Base-by-base conservation (phyloP, 2,113 vertebrate genomes). In the Procavia capensis region DNA sequence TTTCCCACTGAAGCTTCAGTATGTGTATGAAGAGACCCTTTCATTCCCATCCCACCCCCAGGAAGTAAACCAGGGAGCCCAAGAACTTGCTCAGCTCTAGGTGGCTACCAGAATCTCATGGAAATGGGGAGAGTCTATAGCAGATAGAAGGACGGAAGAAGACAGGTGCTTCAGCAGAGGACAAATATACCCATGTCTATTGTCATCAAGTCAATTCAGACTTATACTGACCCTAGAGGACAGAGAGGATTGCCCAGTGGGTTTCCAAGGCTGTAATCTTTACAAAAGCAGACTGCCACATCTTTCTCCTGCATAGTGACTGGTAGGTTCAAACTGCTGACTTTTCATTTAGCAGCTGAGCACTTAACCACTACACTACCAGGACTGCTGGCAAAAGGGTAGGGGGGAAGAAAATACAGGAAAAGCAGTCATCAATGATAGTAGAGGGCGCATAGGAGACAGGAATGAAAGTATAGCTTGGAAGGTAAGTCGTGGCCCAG, bases 1-100 rank as follows among this genome's bases (percentile, higher is more conserved):
- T 84, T 96, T 95, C 80, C 85, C 72, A 84, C 25, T 81, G 72
- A 92, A 90, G 36, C 41, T 84, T 97, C 39, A 75, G 2, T 31
- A 88, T 13, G 3, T 84, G 2, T 75, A 43, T 76, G 47, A 89
- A 93, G 25, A 96, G 85, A 85, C 8, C 2, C 36, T 92, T 81
- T 36, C 36, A 85, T 95, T 81, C 11, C 50, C 36, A 90, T 2
- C 8, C 8, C 29, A 31, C 9, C 17, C 81, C 39, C 22, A 75
- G 25, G 19, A 75, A 8, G 7, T 78, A 88, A 81, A 14, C 8
- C 72, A 76, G 31, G 34, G 47, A 17, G 36, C 36, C 9, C 39
- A 82, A 17, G 22, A 87, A 66, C 4, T 88, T 90, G 72, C 31
- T 72, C 47, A 88, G n/a, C 3, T 96, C 6, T 20, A 79, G 20